Evolutionary conservation across 2,113 vertebrate genomes (phyloP).

Genomic region (Prochilodus magdalenae): DNA sequence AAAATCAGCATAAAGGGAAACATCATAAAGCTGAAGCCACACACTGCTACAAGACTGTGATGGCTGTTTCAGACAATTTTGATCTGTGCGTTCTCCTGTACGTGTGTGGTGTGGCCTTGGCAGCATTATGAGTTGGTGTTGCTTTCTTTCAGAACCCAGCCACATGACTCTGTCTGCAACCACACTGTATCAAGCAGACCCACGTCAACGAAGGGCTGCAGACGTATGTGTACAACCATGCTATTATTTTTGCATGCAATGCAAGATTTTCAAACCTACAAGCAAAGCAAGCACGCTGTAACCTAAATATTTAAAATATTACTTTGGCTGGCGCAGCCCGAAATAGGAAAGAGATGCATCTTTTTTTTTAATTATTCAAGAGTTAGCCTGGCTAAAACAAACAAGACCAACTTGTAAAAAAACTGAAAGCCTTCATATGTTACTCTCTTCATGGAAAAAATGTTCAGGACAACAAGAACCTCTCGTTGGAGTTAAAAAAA

Average conservation of each 20-base stretch:
- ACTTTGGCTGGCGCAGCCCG: slow-evolving; percentile 20
- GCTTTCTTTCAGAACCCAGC: background rate
- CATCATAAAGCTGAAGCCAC: background rate
- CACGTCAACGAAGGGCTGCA: background rate
- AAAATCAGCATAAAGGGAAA: background rate
- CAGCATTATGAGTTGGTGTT: background rate
- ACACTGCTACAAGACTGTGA: background rate
- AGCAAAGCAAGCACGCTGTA: slow-evolving; percentile 7
- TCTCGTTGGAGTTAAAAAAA: background rate
- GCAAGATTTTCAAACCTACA: slow-evolving; percentile 23
- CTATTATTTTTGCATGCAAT: slow-evolving; percentile 45
- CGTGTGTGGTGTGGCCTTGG: background rate
- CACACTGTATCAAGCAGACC: slow-evolving; percentile 26
- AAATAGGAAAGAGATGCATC: slow-evolving; percentile 31
- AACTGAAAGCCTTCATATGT: background rate
- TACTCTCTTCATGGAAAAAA: background rate
- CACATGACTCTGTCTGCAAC: slow-evolving; percentile 1
- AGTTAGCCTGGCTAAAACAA: slow-evolving; percentile 17
- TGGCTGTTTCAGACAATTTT: background rate
- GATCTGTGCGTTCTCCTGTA: background rate
- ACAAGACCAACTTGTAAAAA: slow-evolving; percentile 20
- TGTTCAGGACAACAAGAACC: background rate
- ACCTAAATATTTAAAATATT: slow-evolving; percentile 55
- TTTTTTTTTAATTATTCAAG: slow-evolving; percentile 52
- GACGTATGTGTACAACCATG: slow-evolving; percentile 2